Conservation (phyloP, 2,797 vertebrate species). For the Myiotriccus ornatus region DNA sequence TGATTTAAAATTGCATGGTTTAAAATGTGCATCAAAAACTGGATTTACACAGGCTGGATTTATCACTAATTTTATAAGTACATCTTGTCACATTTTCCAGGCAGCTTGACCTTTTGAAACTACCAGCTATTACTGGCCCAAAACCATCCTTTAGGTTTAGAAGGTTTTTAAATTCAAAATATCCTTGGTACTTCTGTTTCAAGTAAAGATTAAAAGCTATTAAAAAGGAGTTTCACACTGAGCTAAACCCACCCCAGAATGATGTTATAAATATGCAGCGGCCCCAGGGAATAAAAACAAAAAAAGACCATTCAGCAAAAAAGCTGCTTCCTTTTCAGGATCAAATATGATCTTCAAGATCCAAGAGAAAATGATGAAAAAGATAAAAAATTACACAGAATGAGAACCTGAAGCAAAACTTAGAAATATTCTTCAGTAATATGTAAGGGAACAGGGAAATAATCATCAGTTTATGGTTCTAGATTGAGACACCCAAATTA, state of each 20-base stretch:
- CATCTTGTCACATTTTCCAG: neutral
- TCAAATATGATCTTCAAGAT: neutral
- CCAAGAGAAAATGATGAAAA: neutral
- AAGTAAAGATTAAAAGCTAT: constrained; percentile 36
- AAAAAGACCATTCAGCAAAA: neutral
- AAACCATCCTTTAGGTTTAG: neutral
- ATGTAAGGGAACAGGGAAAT: neutral
- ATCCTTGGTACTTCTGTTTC: neutral
- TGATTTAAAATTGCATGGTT: neutral
- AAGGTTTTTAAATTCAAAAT: constrained; percentile 17
- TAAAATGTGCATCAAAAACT: neutral
- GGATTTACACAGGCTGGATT: neutral
- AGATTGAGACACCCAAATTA: neutral
- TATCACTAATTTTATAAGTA: neutral
- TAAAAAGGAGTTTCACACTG: constrained; percentile 6
- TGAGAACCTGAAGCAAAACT: neutral
- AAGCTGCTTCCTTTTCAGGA: neutral
- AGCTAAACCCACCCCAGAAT: neutral
- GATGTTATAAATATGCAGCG: constrained; percentile 41
- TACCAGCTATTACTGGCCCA: neutral
- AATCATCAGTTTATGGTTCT: neutral
- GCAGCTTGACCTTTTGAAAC: constrained; percentile 11
- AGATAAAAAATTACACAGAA: neutral
- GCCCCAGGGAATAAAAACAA: neutral
- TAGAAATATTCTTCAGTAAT: neutral